Evolutionary conservation across 2,113 vertebrate species (phyloP).

Genomic region (Anguilla japonica): DNA sequence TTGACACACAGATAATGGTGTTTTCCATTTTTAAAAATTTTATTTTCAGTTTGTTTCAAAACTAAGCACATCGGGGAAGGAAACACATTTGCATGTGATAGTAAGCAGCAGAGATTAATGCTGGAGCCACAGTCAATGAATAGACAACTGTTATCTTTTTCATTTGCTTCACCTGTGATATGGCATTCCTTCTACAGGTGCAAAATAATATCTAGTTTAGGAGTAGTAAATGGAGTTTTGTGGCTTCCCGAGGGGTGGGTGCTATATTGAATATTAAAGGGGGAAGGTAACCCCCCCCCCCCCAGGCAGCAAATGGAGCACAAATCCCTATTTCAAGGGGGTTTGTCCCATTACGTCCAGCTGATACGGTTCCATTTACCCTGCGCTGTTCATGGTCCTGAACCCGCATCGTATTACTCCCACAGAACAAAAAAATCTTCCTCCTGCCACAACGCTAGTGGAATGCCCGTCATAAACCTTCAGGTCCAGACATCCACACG

Average conservation of each 20-base stretch:
- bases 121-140: too few species aligned
- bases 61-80: too few species aligned
- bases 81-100: too few species aligned
- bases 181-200: too few species aligned
- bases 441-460: neutral
- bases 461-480: neutral
- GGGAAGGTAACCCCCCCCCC: too few species aligned
- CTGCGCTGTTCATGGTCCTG: conserved; percentile 57
- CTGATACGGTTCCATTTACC: conserved; percentile 29
- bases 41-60: too few species aligned
- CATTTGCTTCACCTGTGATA: too few species aligned
- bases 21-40: too few species aligned
- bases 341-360: conserved; percentile 14
- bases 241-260: neutral
- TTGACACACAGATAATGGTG: too few species aligned
- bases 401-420: conserved; percentile 30
- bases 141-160: too few species aligned
- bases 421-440: neutral
- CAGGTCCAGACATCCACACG: neutral
- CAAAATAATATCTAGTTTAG: too few species aligned
- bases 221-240: neutral
- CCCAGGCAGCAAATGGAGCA: neutral
- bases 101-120: too few species aligned
- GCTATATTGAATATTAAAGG: neutral
- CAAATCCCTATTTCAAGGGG: neutral